These are phyloP conservation scores for Cephalotes varians DNA, from an alignment of 2,888 invertebrate species.

Conservation along the genomic window DNA sequence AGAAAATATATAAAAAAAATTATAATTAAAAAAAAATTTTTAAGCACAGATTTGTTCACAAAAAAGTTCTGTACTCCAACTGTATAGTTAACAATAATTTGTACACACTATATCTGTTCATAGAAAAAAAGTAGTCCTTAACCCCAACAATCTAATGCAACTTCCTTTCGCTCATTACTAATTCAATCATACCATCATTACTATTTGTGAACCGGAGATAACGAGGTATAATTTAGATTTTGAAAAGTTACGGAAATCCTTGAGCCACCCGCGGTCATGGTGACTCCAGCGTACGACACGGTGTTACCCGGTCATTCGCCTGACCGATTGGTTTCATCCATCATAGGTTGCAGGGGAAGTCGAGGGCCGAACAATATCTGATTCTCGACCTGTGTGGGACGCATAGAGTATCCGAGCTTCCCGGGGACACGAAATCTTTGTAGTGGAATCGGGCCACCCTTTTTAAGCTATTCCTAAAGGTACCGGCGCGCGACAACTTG, in stretches of 20 bases:
- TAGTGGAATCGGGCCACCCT: slow-evolving; percentile 19
- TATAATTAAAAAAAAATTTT: too few relatives aligned
- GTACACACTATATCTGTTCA: neutral
- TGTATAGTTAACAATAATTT: neutral
- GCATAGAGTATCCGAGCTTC: slow-evolving; percentile 46
- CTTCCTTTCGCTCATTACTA: neutral
- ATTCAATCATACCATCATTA: neutral
- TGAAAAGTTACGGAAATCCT: slow-evolving; percentile 18
- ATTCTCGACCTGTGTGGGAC: slow-evolving; percentile 76
- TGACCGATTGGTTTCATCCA: slow-evolving; percentile 81
- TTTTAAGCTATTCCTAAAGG: slow-evolving; percentile 15
- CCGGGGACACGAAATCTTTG: slow-evolving; percentile 48
- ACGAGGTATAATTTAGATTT: slow-evolving; percentile 12
- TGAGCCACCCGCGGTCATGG: slow-evolving; percentile 68
- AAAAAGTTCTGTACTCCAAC: neutral
- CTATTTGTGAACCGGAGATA: neutral
- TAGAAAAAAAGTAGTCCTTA: neutral
- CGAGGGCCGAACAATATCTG: slow-evolving; percentile 73
- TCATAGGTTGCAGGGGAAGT: slow-evolving; percentile 72
- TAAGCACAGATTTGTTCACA: neutral
- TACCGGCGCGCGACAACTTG: slow-evolving; percentile 68
- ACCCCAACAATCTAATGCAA: too few relatives aligned
- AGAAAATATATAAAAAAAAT: too few relatives aligned
- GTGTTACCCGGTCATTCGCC: slow-evolving; percentile 63
- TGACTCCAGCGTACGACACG: slow-evolving; percentile 51